Percentiles rank a stretch among this genome's conserved stretches.
Evolutionary conservation across 2,888 invertebrate species (phyloP).

Genomic region (Leucophora obtusa): DNA sequence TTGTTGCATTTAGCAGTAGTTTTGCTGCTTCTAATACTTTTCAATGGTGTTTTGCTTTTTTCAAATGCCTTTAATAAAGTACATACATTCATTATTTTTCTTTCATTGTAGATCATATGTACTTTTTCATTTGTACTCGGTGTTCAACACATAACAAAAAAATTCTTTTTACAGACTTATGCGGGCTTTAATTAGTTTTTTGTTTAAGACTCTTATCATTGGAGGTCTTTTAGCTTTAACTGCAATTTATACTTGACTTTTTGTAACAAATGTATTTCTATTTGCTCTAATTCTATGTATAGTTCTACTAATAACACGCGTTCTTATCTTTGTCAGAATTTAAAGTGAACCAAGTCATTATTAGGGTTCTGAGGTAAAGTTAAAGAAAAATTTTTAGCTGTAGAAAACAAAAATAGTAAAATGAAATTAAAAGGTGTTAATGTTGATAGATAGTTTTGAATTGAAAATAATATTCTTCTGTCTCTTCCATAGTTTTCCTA

Average conservation of each 20-base stretch:
- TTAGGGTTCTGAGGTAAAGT: too few relatives aligned
- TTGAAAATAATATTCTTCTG: too few relatives aligned
- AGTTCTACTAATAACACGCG: conserved; percentile 29
- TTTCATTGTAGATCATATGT: background rate
- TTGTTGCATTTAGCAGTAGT: conserved; percentile 2
- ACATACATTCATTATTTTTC: background rate
- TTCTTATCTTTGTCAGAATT: too few relatives aligned
- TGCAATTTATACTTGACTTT: conserved; percentile 63
- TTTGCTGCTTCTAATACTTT: conserved; percentile 4
- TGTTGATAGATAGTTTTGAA: too few relatives aligned
- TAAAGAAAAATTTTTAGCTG: too few relatives aligned
- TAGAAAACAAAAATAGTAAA: too few relatives aligned
- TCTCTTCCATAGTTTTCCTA: too few relatives aligned
- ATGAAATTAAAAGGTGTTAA: too few relatives aligned
- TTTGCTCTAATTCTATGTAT: conserved; percentile 60
- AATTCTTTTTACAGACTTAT: conserved; percentile 17
- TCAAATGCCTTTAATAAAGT: background rate
- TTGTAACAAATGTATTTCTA: conserved; percentile 58
- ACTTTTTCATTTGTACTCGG: conserved; percentile 12
- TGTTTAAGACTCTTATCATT: conserved; percentile 60
- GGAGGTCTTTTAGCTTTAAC: conserved; percentile 61
- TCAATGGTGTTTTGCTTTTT: background rate
- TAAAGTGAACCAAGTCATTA: too few relatives aligned
- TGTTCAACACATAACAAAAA: background rate
- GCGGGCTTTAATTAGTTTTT: conserved; percentile 39